A percentile compares a stretch with the other conserved stretches of the same genome.
These are phyloP conservation scores for Thunnus maccoyii DNA, from an alignment of 2,113 vertebrate species.

Conservation along the genomic window DNA sequence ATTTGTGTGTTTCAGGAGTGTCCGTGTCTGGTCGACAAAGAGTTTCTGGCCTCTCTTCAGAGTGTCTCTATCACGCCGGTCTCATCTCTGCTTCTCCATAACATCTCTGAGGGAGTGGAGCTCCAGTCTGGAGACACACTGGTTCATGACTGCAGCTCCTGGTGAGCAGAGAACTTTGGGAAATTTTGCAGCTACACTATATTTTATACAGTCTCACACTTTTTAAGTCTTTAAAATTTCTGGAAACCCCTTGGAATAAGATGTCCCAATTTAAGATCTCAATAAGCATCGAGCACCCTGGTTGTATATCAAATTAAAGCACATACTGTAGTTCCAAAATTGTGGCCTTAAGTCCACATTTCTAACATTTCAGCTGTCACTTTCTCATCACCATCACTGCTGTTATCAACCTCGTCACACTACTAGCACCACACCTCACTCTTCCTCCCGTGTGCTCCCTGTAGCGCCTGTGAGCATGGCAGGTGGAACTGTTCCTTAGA, in stretches of 20 bases:
- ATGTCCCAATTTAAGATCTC: not conserved
- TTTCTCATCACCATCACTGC: not conserved
- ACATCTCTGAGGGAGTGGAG: constrained; percentile 82
- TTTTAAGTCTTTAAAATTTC: not conserved
- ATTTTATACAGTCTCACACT: not conserved
- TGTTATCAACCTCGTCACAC: not conserved
- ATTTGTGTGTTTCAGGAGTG: constrained; percentile 85
- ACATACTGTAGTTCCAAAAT: not conserved
- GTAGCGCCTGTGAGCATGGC: constrained; percentile 86
- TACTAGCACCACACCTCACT: not conserved
- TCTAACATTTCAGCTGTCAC: not conserved
- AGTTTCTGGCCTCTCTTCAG: constrained; percentile 77
- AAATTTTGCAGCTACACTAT: not conserved
- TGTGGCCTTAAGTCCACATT: not conserved
- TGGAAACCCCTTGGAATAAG: not conserved
- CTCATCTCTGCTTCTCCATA: constrained; percentile 47
- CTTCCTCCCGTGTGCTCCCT: too few relatives aligned
- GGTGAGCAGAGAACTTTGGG: constrained; percentile 74
- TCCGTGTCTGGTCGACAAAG: constrained; percentile 85
- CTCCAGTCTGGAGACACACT: constrained; percentile 83
- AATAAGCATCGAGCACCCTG: too few relatives aligned
- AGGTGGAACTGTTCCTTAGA: constrained; percentile 85
- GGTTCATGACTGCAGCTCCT: constrained; percentile 84
- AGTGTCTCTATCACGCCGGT: constrained; percentile 47
- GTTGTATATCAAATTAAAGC: too few relatives aligned